These are phyloP conservation scores for Tanytarsus gracilentus DNA, from an alignment of 2,888 invertebrate genomes.

Conservation along the genomic window DNA sequence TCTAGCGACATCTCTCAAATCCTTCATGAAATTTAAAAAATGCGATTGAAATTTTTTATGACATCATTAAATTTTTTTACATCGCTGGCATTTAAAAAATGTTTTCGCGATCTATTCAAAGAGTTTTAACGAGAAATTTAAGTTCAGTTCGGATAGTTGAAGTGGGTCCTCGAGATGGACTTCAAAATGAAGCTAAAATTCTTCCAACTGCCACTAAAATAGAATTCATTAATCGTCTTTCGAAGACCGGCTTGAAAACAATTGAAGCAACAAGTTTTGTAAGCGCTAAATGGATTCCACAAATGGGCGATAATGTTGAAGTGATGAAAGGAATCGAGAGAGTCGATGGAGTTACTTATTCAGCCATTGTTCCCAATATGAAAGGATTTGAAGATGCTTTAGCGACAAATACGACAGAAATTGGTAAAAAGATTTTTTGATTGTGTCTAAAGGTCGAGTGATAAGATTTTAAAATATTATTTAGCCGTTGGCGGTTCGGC, in stretches of 20 bases:
- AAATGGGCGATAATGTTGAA: slow-evolving; percentile 84
- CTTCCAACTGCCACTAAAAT: slow-evolving; percentile 82
- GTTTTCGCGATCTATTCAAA: not conserved
- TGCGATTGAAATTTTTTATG: not conserved
- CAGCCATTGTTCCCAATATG: slow-evolving; percentile 88
- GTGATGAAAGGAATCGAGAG: slow-evolving; percentile 66
- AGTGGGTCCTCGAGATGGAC: slow-evolving; percentile 95
- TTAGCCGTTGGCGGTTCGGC: slow-evolving; percentile 88
- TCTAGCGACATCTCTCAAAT: not conserved
- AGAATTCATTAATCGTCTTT: slow-evolving; percentile 78
- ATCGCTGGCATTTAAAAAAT: not conserved
- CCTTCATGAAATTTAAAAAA: not conserved
- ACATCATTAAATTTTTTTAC: not conserved
- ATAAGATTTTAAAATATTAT: not conserved
- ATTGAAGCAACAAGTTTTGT: slow-evolving; percentile 97
- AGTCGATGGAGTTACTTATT: slow-evolving; percentile 64
- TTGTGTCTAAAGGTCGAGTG: not conserved
- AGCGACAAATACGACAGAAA: slow-evolving; percentile 67
- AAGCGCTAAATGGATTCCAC: slow-evolving; percentile 98
- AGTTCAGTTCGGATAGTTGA: slow-evolving; percentile 74
- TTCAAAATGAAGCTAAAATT: slow-evolving; percentile 86
- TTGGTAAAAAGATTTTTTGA: slow-evolving; percentile 30
- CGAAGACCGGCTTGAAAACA: slow-evolving; percentile 70
- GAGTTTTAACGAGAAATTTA: not conserved
- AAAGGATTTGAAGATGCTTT: slow-evolving; percentile 79